Evolutionary conservation across 2,113 vertebrate species (phyloP).

Genomic region (Sinocyclocheilus maitianheensis): DNA sequence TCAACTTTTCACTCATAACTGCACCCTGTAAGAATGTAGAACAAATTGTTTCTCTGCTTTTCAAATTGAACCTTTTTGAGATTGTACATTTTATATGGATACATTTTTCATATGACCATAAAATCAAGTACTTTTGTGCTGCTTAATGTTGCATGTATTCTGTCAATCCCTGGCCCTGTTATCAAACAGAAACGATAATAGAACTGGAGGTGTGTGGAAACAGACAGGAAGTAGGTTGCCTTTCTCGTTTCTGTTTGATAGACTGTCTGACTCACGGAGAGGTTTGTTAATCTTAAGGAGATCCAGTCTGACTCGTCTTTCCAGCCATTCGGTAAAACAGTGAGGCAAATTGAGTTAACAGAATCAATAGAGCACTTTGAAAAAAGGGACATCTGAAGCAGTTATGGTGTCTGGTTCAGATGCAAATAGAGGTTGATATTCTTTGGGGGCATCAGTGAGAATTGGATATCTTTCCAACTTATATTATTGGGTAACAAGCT

Average conservation of each 20-base stretch:
- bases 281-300: conserved; percentile 46
- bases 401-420: conserved; percentile 47
- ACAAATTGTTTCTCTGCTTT: background rate
- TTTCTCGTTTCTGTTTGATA: conserved; percentile 18
- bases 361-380: conserved; percentile 43
- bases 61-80: no score
- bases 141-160: background rate
- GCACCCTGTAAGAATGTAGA: background rate
- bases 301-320: conserved; percentile 22
- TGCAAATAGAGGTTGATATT: conserved; percentile 50
- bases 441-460: background rate
- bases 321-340: conserved; percentile 21
- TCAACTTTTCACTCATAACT: no score
- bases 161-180: background rate
- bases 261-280: conserved; percentile 34
- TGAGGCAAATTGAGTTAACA: conserved; percentile 48
- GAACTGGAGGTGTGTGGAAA: background rate
- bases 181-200: background rate
- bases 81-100: background rate
- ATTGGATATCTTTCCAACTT: background rate
- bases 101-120: background rate
- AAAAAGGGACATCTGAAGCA: conserved; percentile 43
- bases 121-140: background rate
- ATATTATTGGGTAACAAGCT: conserved; percentile 35
- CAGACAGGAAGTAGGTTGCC: background rate